phyloP scores from a whole-genome alignment of 2,113 vertebrate genomes.

The Brachypteracias leptosomus region DNA sequence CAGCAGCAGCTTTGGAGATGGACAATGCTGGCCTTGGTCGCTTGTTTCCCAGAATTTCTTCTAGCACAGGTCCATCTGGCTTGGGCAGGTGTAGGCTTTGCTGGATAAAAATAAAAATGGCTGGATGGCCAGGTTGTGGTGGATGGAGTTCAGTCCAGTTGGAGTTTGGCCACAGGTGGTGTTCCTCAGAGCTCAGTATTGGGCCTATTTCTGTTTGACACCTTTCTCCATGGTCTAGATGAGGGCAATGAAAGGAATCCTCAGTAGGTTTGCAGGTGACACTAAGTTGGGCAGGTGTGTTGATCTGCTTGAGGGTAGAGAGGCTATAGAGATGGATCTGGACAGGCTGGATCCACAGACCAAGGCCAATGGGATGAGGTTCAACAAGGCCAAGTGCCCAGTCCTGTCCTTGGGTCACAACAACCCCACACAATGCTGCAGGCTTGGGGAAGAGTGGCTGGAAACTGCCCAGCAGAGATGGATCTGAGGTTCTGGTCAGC shows the following conservation, averaged over 20 bases:
- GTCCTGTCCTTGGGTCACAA: too few species aligned
- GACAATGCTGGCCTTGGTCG: accelerated
- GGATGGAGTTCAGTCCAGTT: neutral
- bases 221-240: neutral
- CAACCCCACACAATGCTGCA: too few species aligned
- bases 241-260: neutral
- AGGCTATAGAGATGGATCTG: neutral
- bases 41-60: neutral
- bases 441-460: too few species aligned
- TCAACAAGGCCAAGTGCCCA: neutral
- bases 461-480: too few species aligned
- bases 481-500: too few species aligned
- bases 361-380: neutral
- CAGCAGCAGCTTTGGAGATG: neutral
- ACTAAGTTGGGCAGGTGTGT: neutral
- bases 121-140: neutral
- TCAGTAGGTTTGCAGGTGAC: neutral
- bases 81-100: too few species aligned
- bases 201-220: too few species aligned
- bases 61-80: neutral
- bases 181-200: neutral
- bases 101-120: neutral
- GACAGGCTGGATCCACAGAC: neutral
- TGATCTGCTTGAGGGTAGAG: neutral
- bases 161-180: neutral